Evolutionary conservation across 2,888 invertebrate species (phyloP).

Genomic region (Netelia fuscicornis): DNA sequence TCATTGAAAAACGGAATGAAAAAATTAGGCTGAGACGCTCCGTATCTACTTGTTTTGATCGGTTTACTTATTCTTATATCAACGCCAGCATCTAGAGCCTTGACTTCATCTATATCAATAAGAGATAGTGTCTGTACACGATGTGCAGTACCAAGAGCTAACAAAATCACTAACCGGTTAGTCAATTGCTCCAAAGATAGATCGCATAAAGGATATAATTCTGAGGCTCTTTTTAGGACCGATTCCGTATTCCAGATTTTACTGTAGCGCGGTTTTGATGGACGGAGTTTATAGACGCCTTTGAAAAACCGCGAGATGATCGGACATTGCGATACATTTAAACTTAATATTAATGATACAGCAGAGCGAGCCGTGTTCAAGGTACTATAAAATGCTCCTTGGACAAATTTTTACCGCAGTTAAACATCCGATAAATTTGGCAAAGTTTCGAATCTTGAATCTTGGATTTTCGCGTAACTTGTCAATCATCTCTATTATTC

Average conservation of each 20-base stretch:
- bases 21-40: no score
- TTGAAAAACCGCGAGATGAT: conserved; percentile 56
- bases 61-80: no score
- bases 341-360: conserved; percentile 46
- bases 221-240: conserved; percentile 34
- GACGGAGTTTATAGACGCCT: conserved; percentile 55
- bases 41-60: no score
- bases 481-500: conserved; percentile 28
- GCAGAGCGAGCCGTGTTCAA: conserved; percentile 63
- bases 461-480: conserved; percentile 5
- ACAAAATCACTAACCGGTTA: conserved; percentile 1
- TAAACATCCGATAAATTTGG: conserved; percentile 48
- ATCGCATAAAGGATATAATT: neutral
- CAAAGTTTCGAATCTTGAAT: conserved; percentile 51
- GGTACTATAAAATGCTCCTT: no score
- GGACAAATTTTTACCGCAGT: neutral
- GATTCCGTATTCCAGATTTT: conserved; percentile 57
- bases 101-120: neutral
- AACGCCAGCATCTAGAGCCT: no score
- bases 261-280: conserved; percentile 56
- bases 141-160: conserved; percentile 47
- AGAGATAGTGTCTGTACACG: conserved; percentile 47
- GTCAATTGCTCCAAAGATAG: conserved; percentile 32
- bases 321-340: conserved; percentile 19
- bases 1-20: no score